A percentile compares a stretch with the other conserved stretches of the same genome.
phyloP scores from a whole-genome alignment of 2,113 vertebrate species.

The Corapipo altera region DNA sequence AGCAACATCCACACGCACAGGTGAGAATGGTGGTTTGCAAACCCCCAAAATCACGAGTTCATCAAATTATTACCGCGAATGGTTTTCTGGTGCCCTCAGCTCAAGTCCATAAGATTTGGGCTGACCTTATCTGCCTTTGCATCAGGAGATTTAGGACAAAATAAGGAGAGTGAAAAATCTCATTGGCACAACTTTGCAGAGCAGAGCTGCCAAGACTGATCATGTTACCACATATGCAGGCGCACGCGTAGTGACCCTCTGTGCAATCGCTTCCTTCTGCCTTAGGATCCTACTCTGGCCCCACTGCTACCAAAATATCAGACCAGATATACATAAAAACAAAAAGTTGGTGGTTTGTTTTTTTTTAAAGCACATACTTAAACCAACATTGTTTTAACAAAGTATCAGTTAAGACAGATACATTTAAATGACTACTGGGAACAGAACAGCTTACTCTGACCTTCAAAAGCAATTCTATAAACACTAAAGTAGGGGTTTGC shows the following conservation, averaged over 20 bases:
- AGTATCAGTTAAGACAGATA: neutral
- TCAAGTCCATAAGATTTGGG: neutral
- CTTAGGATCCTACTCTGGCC: neutral
- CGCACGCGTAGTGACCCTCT: neutral
- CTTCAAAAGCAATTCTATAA: neutral
- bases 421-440: neutral
- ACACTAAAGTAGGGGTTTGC: neutral
- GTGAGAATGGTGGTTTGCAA: neutral
- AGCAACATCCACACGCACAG: neutral
- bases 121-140: slow-evolving; percentile 25
- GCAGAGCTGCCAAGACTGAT: slow-evolving; percentile 42
- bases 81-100: neutral
- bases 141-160: neutral
- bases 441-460: neutral
- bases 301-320: neutral
- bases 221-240: slow-evolving; percentile 53
- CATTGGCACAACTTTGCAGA: neutral
- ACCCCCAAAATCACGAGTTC: fast-evolving
- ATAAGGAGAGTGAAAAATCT: neutral
- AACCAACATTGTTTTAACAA: neutral
- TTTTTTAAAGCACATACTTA: neutral
- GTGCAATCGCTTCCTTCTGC: neutral
- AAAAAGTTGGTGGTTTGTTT: neutral
- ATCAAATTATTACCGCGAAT: neutral
- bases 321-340: neutral